Percentiles rank a stretch among this genome's conserved stretches.
These are phyloP conservation scores for Acanthornis magna DNA, from an alignment of 2,797 vertebrate species.

Conservation along the genomic window DNA sequence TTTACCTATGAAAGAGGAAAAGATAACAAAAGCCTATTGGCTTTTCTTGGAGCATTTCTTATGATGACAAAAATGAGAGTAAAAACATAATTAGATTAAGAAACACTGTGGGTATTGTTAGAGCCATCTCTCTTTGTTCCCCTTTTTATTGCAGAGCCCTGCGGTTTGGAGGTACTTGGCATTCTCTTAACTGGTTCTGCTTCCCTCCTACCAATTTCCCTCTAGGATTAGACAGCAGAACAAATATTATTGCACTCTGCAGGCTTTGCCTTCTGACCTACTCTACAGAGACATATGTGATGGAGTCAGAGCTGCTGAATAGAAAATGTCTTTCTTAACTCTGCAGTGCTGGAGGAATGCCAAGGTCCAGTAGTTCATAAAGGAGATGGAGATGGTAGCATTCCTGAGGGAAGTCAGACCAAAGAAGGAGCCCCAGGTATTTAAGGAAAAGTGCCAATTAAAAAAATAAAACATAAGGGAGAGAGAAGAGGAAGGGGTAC, in stretches of 20 bases:
- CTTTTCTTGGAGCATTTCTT: background rate
- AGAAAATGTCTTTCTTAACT: conserved; percentile 42
- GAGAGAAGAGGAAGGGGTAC: background rate
- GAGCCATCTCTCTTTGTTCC: conserved; percentile 24
- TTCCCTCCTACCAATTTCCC: conserved; percentile 11
- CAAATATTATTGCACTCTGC: conserved; percentile 48
- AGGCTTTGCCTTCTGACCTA: conserved; percentile 43
- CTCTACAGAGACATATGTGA: conserved; percentile 18
- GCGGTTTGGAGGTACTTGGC: background rate
- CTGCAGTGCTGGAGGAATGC: background rate
- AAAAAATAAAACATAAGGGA: background rate
- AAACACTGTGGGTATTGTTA: conserved; percentile 20
- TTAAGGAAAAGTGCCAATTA: background rate
- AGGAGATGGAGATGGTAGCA: background rate
- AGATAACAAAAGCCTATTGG: background rate
- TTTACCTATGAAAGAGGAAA: conserved; percentile 3
- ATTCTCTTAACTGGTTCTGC: conserved; percentile 24
- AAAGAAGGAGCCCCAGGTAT: background rate
- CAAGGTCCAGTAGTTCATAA: conserved; percentile 38
- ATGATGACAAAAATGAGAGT: background rate
- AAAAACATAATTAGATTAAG: conserved; percentile 17
- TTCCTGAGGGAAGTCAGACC: background rate
- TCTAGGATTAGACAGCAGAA: conserved; percentile 30
- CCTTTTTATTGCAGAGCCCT: background rate
- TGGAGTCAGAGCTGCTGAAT: background rate